Evolutionary conservation across 2,797 vertebrate species (phyloP).

Genomic region (Setipinna tenuifilis): DNA sequence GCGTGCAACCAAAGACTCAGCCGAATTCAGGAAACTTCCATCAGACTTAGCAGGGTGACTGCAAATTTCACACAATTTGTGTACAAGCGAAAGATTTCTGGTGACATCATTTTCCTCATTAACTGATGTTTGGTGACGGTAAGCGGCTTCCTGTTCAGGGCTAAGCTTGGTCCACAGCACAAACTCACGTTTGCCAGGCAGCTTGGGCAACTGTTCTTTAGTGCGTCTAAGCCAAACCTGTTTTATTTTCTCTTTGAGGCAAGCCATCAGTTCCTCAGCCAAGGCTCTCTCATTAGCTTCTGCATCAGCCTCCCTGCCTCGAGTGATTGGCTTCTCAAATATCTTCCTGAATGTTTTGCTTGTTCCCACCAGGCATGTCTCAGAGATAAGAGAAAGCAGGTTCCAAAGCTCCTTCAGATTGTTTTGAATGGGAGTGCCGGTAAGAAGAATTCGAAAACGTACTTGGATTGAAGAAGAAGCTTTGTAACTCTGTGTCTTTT

Average conservation of each 20-base stretch:
- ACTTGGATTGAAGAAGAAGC: slow-evolving; percentile 24
- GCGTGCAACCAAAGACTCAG: slow-evolving; percentile 12
- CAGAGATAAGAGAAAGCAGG: slow-evolving; percentile 42
- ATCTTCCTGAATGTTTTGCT: slow-evolving; percentile 39
- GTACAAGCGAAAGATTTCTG: slow-evolving; percentile 7
- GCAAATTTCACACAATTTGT: slow-evolving; percentile 38
- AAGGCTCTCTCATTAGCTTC: slow-evolving; percentile 30
- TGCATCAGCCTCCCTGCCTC: slow-evolving; percentile 44
- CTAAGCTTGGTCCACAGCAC: slow-evolving; percentile 43
- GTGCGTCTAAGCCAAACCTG: slow-evolving; percentile 42
- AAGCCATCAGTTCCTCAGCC: slow-evolving; percentile 34
- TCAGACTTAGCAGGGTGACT: slow-evolving; percentile 35
- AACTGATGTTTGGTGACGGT: slow-evolving; percentile 15
- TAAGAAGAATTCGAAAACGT: slow-evolving; percentile 36
- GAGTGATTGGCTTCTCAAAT: slow-evolving; percentile 45
- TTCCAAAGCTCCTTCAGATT: slow-evolving; percentile 49
- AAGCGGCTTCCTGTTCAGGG: slow-evolving; percentile 32
- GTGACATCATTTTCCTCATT: not conserved
- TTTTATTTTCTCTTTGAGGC: slow-evolving; percentile 30
- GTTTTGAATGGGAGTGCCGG: slow-evolving; percentile 47
- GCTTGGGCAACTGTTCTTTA: slow-evolving; percentile 31
- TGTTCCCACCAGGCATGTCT: slow-evolving; percentile 42
- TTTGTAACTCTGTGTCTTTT: slow-evolving; percentile 29
- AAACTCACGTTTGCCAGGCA: slow-evolving; percentile 40
- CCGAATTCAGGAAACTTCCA: not conserved